These are phyloP conservation scores for Rhizoglyphus robini DNA, from an alignment of 1,140 invertebrate genomes.

Conservation along the genomic window DNA sequence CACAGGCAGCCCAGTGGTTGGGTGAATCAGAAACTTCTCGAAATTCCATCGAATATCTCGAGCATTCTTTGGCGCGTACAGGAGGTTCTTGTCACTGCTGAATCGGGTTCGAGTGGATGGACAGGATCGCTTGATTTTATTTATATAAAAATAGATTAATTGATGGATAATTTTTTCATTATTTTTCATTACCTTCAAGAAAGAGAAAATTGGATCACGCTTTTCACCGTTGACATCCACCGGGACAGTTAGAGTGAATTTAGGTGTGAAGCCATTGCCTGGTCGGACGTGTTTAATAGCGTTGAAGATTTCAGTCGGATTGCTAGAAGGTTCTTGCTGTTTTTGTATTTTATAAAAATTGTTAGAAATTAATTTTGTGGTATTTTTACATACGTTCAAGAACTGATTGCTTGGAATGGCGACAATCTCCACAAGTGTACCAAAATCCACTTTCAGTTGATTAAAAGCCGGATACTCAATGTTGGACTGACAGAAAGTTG, in stretches of 20 bases:
- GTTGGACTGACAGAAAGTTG: conserved; percentile 41
- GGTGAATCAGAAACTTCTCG: conserved; percentile 44
- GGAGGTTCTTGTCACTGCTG: conserved; percentile 30
- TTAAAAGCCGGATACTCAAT: conserved; percentile 37
- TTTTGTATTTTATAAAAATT: not conserved
- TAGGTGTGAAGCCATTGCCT: conserved; percentile 41
- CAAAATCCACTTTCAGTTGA: conserved; percentile 34
- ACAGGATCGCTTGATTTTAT: conserved; percentile 33
- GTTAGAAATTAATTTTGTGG: not conserved
- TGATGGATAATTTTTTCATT: too few relatives aligned
- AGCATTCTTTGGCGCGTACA: conserved; percentile 35
- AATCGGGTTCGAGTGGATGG: conserved; percentile 32
- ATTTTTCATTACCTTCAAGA: too few relatives aligned
- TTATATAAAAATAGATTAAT: too few relatives aligned
- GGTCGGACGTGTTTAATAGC: conserved; percentile 43
- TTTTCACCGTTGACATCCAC: conserved; percentile 45
- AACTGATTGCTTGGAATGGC: conserved; percentile 45
- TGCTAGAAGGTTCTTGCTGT: conserved; percentile 41
- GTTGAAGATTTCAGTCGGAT: conserved; percentile 40
- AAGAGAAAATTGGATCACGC: conserved; percentile 43
- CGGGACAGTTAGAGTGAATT: conserved; percentile 40
- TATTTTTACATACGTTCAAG: conserved; percentile 31
- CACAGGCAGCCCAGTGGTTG: conserved; percentile 34
- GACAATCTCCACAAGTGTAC: conserved; percentile 34
- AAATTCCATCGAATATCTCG: conserved; percentile 47